These are phyloP conservation scores for Eciton burchellii DNA, from an alignment of 1,140 invertebrate species.

Conservation along the genomic window DNA sequence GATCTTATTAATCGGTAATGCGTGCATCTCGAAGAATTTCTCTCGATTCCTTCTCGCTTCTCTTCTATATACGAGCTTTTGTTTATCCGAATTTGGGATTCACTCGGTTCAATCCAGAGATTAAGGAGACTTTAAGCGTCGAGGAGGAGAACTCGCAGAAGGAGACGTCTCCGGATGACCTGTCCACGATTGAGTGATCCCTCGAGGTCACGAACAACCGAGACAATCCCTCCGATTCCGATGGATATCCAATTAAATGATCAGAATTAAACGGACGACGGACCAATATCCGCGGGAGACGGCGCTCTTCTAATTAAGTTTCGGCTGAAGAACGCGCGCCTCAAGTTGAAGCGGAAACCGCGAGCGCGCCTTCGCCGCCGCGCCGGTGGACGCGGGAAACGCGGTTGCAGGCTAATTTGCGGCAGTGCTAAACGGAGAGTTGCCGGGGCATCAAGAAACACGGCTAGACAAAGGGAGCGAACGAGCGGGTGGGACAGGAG, in stretches of 20 bases:
- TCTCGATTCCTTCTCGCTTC: neutral
- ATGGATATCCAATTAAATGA: constrained; percentile 22
- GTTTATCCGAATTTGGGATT: constrained; percentile 18
- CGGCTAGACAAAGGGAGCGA: constrained; percentile 35
- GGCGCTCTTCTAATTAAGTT: constrained; percentile 42
- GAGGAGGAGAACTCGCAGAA: neutral
- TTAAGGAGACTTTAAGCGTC: neutral
- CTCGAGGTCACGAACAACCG: neutral
- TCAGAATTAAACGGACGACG: constrained; percentile 8
- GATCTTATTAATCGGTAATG: neutral
- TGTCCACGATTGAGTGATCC: neutral
- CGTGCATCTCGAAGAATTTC: neutral
- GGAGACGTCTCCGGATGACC: neutral
- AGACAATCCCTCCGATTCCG: constrained; percentile 9
- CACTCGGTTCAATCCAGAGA: neutral
- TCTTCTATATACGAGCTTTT: neutral
- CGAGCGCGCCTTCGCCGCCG: constrained; percentile 2
- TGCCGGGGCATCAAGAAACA: constrained; percentile 55
- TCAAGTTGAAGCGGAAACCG: constrained; percentile 19
- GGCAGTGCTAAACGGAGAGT: constrained; percentile 46
- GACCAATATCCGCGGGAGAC: neutral
- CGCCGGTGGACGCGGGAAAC: constrained; percentile 31
- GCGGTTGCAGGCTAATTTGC: constrained; percentile 47
- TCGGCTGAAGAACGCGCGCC: constrained; percentile 29
- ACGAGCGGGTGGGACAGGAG: neutral